Percentiles rank a stretch among this genome's conserved stretches.
phyloP scores from a whole-genome alignment of 2,888 invertebrate species.

The Lucinisca nassula region DNA sequence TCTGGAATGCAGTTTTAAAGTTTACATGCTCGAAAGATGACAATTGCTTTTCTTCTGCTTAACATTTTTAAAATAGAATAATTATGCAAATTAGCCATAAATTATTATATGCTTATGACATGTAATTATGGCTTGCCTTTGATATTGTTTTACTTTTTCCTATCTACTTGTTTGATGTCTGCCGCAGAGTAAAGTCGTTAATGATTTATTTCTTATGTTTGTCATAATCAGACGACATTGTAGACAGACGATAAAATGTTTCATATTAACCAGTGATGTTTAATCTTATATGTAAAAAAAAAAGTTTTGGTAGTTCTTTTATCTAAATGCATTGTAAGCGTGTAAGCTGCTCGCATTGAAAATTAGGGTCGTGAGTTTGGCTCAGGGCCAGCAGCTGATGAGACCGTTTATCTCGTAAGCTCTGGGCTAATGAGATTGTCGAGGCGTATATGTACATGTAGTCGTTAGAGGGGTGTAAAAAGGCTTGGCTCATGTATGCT shows the following conservation, averaged over 20 bases:
- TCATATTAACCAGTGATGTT: not conserved
- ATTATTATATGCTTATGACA: not conserved
- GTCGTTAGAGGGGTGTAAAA: too few relatives aligned
- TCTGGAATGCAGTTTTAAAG: not conserved
- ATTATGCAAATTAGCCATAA: slow-evolving; percentile 9
- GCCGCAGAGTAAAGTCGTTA: not conserved
- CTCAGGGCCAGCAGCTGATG: too few relatives aligned
- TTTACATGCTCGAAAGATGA: not conserved
- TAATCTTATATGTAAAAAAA: not conserved
- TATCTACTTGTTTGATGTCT: slow-evolving; percentile 1
- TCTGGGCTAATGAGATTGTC: too few relatives aligned
- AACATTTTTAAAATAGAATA: not conserved
- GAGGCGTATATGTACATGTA: too few relatives aligned
- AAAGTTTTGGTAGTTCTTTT: not conserved
- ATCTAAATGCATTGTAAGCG: too few relatives aligned
- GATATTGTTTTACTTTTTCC: slow-evolving; percentile 9
- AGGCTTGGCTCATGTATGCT: too few relatives aligned
- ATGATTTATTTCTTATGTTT: slow-evolving; percentile 10
- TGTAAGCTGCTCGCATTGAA: too few relatives aligned
- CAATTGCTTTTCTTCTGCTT: not conserved
- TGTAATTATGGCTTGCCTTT: slow-evolving; percentile 3
- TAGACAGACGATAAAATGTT: not conserved
- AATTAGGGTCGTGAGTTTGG: too few relatives aligned
- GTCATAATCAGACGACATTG: slow-evolving; percentile 1
- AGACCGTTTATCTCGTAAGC: too few relatives aligned